Evolutionary conservation across 1,140 invertebrate genomes (phyloP), one percentile per base, ranked within the genome.

Genomic region (Pentalonia nigronervosa): DNA sequence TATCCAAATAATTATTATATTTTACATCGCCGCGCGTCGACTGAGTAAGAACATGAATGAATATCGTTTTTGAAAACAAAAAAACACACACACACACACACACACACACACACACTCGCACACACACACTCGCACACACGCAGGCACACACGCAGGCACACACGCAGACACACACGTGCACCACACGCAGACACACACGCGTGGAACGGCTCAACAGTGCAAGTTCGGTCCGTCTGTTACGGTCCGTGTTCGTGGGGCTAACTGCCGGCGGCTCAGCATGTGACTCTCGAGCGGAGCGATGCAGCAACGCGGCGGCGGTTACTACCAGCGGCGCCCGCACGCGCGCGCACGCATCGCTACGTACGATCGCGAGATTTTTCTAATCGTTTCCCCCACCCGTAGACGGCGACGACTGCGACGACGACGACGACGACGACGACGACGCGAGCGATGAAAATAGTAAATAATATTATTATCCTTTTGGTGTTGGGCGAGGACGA

Each of bases 191-290:
- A 91, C 36, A 92, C 91, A 30, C 91, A 30, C 91, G 91, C 91
- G 76, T 81, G n/a, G 76, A 81, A 34, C 48, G 76, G 81, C 53
- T 21, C 7, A 83, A 92, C 91, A 41, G 91, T 41, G 45, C 20
- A 84, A 84, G 76, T 53, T 50, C 47, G 48, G 48, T 36, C 81
- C 48, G 91, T 93, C 91, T 36, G 91, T 56, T 30, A 21, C 91
- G 91, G 81, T 93, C 81, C 91, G 91, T 56, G 91, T 84, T 93
- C 91, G 91, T 93, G 76, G 91, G 91, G 48, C 91, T 56, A 84
- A 93, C 91, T 93, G 91, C 91, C 91, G 91, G 81, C 81, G 81
- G 81, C 91, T 93, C 76, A 93, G 91, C 91, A 93, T 93, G 91
- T 93, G 91, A 93, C 91, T 76, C 56, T 60, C 60, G 45, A 25